Evolutionary conservation across 2,113 vertebrate genomes (phyloP).

Genomic region (Phrynosoma blainvillii): DNA sequence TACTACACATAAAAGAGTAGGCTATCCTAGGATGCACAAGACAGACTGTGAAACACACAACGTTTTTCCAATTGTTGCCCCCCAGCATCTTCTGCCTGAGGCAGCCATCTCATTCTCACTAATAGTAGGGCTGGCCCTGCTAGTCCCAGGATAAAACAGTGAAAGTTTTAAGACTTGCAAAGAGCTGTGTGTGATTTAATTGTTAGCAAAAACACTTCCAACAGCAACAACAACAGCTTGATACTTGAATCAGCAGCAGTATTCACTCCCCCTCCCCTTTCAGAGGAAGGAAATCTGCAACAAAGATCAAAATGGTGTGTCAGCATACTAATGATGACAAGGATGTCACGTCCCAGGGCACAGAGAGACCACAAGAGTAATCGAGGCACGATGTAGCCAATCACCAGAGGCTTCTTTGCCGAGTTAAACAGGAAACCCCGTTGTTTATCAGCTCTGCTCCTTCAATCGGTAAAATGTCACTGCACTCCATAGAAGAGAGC

Average conservation of each 20-base stretch:
- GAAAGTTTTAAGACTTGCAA: background rate
- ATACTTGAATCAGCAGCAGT: constrained; percentile 48
- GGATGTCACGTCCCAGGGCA: constrained; percentile 24
- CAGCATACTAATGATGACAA: constrained; percentile 58
- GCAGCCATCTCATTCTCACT: background rate
- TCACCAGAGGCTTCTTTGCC: constrained; percentile 55
- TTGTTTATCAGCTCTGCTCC: constrained; percentile 51
- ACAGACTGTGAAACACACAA: no score
- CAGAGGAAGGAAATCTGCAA: constrained; percentile 60
- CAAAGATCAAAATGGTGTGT: constrained; percentile 63
- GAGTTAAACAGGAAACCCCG: constrained; percentile 69
- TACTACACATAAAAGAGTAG: no score
- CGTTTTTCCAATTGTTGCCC: no score
- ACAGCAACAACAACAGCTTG: constrained; percentile 35
- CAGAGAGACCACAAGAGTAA: constrained; percentile 56
- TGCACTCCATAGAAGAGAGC: constrained; percentile 42
- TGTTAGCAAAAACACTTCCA: constrained; percentile 1
- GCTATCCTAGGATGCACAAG: no score
- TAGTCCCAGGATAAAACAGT: background rate
- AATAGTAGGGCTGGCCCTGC: background rate
- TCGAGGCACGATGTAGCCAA: constrained; percentile 46
- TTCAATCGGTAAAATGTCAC: constrained; percentile 55
- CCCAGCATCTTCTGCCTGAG: background rate
- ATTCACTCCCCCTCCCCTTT: constrained; percentile 26
- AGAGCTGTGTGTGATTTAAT: background rate